These are phyloP conservation scores for Cosmopolites sordidus DNA, from an alignment of 2,888 invertebrate genomes.

Conservation along the genomic window DNA sequence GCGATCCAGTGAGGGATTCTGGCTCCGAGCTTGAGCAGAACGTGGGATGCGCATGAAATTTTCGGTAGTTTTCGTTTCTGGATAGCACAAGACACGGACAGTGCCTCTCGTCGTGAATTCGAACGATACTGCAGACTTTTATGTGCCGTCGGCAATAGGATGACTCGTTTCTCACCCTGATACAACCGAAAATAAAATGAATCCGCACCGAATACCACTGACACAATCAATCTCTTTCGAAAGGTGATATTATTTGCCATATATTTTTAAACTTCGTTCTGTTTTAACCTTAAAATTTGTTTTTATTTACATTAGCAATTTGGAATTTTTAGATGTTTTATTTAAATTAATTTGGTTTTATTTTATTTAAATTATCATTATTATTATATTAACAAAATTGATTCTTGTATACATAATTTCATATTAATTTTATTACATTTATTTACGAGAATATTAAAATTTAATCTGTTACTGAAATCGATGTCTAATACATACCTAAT, in stretches of 20 bases:
- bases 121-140: conserved; percentile 16
- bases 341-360: too few relatives aligned
- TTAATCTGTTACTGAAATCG: too few relatives aligned
- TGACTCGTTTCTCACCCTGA: conserved; percentile 5
- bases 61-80: conserved; percentile 25
- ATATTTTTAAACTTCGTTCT: too few relatives aligned
- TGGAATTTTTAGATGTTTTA: too few relatives aligned
- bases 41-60: conserved; percentile 30
- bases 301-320: too few relatives aligned
- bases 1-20: conserved; percentile 24
- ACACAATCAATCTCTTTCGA: background rate
- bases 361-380: too few relatives aligned
- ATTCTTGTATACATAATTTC: too few relatives aligned
- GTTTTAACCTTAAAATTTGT: too few relatives aligned
- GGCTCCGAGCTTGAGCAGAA: conserved; percentile 33
- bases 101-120: conserved; percentile 25
- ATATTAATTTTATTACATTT: too few relatives aligned
- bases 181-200: background rate
- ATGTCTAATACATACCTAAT: too few relatives aligned
- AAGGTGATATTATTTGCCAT: background rate
- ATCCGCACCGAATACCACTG: background rate
- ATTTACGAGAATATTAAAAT: too few relatives aligned
- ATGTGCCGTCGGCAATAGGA: conserved; percentile 26
- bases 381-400: too few relatives aligned
- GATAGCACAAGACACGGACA: conserved; percentile 22